phyloP scores from a whole-genome alignment of 2,797 vertebrate genomes.

The Phylloscopus collybita region DNA sequence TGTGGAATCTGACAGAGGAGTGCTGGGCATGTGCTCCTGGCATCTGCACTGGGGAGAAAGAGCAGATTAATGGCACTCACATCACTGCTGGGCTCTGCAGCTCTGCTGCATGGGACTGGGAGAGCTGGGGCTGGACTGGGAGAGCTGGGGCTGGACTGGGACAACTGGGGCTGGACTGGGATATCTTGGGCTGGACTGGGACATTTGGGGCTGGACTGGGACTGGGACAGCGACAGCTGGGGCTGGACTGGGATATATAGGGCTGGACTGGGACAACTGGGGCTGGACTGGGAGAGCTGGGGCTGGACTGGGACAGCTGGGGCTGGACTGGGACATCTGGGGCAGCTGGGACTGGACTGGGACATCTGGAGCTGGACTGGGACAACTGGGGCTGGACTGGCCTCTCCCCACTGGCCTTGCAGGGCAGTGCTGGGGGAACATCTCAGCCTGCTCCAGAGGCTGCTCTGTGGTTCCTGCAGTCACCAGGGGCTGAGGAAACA shows the following conservation, averaged over 20 bases:
- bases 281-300: neutral
- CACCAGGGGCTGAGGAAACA: neutral
- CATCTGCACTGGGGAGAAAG: neutral
- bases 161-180: neutral
- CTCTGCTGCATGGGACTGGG: neutral
- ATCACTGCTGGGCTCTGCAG: neutral
- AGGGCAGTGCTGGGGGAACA: neutral
- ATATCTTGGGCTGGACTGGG: neutral
- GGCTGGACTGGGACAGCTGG: neutral
- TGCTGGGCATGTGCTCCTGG: neutral
- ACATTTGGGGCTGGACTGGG: neutral
- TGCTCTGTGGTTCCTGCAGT: neutral
- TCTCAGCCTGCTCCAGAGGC: neutral
- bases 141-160: neutral
- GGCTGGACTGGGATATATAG: neutral
- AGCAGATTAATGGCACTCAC: neutral
- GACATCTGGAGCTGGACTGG: neutral
- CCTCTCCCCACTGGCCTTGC: neutral
- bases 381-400: neutral
- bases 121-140: neutral
- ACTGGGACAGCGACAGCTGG: neutral
- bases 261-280: neutral
- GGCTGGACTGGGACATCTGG: neutral
- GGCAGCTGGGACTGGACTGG: neutral
- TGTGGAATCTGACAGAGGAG: conserved; percentile 52